Base-by-base conservation (phyloP, 2,888 invertebrate species). In the Chalcosyrphus nemorum region DNA sequence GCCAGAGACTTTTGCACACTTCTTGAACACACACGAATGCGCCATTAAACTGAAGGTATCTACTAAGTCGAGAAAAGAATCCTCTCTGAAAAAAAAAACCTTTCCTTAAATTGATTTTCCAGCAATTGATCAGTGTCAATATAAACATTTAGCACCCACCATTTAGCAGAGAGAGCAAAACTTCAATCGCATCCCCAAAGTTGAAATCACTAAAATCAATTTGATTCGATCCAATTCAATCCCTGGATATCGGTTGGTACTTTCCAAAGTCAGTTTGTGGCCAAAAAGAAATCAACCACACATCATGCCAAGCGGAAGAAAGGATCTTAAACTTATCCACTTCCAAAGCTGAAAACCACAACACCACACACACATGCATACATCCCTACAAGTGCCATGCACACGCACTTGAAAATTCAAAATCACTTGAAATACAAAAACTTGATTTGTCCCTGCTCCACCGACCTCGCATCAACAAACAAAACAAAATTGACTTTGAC, bases 401-500 rank as follows among this genome's bases (percentile, higher is more conserved):
- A 5, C 54, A 45, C 7, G 11, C 11, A 45, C n/a, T 21, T 5
- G 19, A 47, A 24, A 47, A 47, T 5, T n/a, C 21, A 47, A 47
- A 47, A 47, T n/a, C 47, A 47, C 32, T 32, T 35, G 17, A 54
- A 32, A 7, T 45, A 19, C 9, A 9, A 19, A 45, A 54, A 54
- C 47, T 47, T 47, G 47, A 47, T 24, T 47, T 21, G n/a, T 9
- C 47, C 27, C 4, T 15, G 27, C 11, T 11, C n/a, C 11, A 3
- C 57, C 38, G 2, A n/a, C n/a, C n/a, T n/a, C n/a, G n/a, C n/a
- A n/a, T n/a, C 35, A 19, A 9, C 45, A 27, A 29, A 15, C 11
- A 61, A 17, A 27, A 29, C 45, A 63, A 63, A 47, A 63, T 59
- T 41, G 59, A 59, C 41, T 59, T 41, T 59, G 59, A 59, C 59